These are phyloP conservation scores for Furcifer pardalis DNA, from an alignment of 2,797 vertebrate species.

Conservation along the genomic window DNA sequence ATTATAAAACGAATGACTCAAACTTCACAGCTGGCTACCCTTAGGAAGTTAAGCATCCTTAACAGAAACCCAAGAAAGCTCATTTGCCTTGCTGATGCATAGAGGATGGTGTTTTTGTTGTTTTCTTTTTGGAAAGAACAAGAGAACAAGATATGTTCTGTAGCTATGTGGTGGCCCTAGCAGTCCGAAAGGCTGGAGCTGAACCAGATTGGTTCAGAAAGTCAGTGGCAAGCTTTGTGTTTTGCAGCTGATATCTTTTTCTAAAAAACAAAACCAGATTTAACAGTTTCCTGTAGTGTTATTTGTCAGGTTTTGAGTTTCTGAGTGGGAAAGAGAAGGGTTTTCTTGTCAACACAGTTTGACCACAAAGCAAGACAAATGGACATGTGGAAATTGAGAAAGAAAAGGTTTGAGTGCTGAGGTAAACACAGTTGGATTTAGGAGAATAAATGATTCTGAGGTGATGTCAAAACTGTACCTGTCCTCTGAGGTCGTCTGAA, in stretches of 20 bases:
- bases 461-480: constrained; percentile 30
- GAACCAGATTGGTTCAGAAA: constrained; percentile 60
- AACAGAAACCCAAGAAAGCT: constrained; percentile 26
- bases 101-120: constrained; percentile 36
- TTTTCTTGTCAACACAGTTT: constrained; percentile 50
- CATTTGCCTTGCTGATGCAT: neutral
- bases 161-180: constrained; percentile 54
- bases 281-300: constrained; percentile 42
- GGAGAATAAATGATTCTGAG: constrained; percentile 20
- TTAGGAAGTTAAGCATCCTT: constrained; percentile 28
- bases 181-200: constrained; percentile 42
- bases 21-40: constrained; percentile 41
- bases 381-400: constrained; percentile 51
- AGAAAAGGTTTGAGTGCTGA: constrained; percentile 16
- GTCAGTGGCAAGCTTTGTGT: constrained; percentile 55
- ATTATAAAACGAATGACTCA: neutral
- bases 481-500: neutral
- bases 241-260: constrained; percentile 57
- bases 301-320: constrained; percentile 63
- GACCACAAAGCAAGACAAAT: constrained; percentile 17
- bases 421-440: constrained; percentile 37
- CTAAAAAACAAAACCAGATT: constrained; percentile 44
- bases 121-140: constrained; percentile 41
- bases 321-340: constrained; percentile 47
- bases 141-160: constrained; percentile 46